Evolutionary conservation across 2,113 vertebrate species (phyloP).

Genomic region (Maccullochella peelii): DNA sequence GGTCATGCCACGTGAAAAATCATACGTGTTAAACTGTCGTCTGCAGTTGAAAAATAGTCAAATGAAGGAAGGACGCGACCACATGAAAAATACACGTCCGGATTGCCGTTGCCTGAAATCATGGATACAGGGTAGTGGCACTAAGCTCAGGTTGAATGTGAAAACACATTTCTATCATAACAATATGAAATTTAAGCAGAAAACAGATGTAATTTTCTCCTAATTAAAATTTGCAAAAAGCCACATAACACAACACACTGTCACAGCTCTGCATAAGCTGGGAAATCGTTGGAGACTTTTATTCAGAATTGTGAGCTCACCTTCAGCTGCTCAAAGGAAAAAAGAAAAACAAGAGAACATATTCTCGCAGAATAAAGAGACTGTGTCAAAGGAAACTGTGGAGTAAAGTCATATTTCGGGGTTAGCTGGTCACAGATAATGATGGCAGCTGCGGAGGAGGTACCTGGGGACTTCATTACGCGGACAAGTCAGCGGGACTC

Average conservation of each 20-base stretch:
- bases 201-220: neutral
- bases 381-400: conserved; percentile 44
- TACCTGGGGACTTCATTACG: conserved; percentile 84
- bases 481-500: conserved; percentile 62
- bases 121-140: neutral
- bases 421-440: conserved; percentile 73
- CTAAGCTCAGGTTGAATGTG: neutral
- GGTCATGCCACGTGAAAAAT: conserved; percentile 82
- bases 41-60: conserved; percentile 81
- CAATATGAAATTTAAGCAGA: neutral
- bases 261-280: neutral
- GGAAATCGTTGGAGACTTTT: neutral
- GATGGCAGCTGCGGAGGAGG: conserved; percentile 68
- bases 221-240: neutral
- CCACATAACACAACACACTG: neutral
- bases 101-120: conserved; percentile 21
- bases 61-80: conserved; percentile 65
- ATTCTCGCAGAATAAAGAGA: conserved; percentile 44
- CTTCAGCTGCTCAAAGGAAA: conserved; percentile 8
- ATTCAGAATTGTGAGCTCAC: conserved; percentile 27
- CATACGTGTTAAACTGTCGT: conserved; percentile 71
- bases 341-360: conserved; percentile 22
- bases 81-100: conserved; percentile 58
- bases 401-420: conserved; percentile 59
- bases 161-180: neutral